These are phyloP conservation scores for Naja naja DNA, from an alignment of 2,113 vertebrate genomes.

Conservation along the genomic window DNA sequence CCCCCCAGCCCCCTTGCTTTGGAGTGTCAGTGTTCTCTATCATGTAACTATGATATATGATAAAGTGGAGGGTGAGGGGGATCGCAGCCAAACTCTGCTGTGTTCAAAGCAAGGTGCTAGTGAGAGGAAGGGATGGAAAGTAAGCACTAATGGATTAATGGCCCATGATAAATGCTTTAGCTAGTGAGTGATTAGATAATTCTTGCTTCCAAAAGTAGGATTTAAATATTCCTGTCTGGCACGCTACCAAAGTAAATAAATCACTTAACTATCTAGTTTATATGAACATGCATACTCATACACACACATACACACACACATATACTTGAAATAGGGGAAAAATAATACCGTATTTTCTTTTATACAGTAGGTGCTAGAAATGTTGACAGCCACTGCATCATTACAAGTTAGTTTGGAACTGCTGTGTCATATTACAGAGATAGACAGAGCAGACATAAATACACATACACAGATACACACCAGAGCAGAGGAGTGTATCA, in stretches of 20 bases:
- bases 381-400: slow-evolving; percentile 30
- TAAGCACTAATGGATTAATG: slow-evolving; percentile 76
- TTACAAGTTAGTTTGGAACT: slow-evolving; percentile 13
- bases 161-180: slow-evolving; percentile 74
- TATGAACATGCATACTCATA: slow-evolving; percentile 54
- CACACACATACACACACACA: neutral
- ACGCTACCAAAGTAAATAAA: slow-evolving; percentile 72
- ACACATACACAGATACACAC: neutral
- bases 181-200: slow-evolving; percentile 79
- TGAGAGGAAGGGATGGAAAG: slow-evolving; percentile 73
- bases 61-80: slow-evolving; percentile 65
- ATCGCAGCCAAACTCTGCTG: slow-evolving; percentile 65
- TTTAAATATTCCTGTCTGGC: slow-evolving; percentile 75
- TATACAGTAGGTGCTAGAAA: slow-evolving; percentile 25
- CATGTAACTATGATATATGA: slow-evolving; percentile 75
- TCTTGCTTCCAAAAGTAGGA: slow-evolving; percentile 73
- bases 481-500: neutral
- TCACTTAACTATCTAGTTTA: slow-evolving; percentile 65
- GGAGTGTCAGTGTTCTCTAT: slow-evolving; percentile 67
- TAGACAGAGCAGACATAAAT: neutral
- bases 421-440: neutral
- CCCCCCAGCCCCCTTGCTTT: slow-evolving; percentile 25
- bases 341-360: neutral
- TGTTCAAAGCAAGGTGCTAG: slow-evolving; percentile 75
- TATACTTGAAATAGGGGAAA: neutral